Percentiles rank a stretch among this genome's conserved stretches.
phyloP scores from a whole-genome alignment of 2,888 invertebrate species.

The Dascillus cervinus region DNA sequence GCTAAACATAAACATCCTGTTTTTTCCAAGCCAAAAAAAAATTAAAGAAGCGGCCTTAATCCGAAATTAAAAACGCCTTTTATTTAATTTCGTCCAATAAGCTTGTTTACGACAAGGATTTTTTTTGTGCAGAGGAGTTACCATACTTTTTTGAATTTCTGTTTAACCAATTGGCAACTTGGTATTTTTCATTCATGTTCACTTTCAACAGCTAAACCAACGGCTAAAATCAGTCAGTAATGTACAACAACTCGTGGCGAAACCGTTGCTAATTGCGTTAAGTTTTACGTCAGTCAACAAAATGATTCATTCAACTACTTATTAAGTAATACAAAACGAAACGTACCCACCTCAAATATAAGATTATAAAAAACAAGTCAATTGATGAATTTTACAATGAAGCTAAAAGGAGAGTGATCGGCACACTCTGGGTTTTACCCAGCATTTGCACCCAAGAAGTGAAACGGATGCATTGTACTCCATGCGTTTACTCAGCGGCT shows the following conservation, averaged over 20 bases:
- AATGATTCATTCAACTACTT: too few species aligned
- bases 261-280: too few species aligned
- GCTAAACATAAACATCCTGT: slow-evolving; percentile 19
- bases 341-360: too few species aligned
- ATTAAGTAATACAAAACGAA: too few species aligned
- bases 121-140: slow-evolving; percentile 19
- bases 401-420: too few species aligned
- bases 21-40: slow-evolving; percentile 9
- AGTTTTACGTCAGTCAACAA: too few species aligned
- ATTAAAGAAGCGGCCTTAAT: neutral
- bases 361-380: too few species aligned
- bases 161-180: slow-evolving; percentile 21
- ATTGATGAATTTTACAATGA: too few species aligned
- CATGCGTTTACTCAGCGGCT: slow-evolving; percentile 20
- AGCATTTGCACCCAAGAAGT: slow-evolving; percentile 13
- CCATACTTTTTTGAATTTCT: slow-evolving; percentile 19
- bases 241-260: too few species aligned
- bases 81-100: slow-evolving; percentile 16
- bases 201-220: too few species aligned
- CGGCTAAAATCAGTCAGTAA: too few species aligned
- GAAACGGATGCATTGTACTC: slow-evolving; percentile 15
- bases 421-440: slow-evolving; percentile 13
- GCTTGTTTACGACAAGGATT: slow-evolving; percentile 7
- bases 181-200: slow-evolving; percentile 21
- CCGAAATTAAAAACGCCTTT: slow-evolving; percentile 14